Percentiles rank a stretch among this genome's conserved stretches.
These are phyloP conservation scores for Paramuricea clavata DNA, from an alignment of 92 coral and sea anemone species.

Conservation along the genomic window DNA sequence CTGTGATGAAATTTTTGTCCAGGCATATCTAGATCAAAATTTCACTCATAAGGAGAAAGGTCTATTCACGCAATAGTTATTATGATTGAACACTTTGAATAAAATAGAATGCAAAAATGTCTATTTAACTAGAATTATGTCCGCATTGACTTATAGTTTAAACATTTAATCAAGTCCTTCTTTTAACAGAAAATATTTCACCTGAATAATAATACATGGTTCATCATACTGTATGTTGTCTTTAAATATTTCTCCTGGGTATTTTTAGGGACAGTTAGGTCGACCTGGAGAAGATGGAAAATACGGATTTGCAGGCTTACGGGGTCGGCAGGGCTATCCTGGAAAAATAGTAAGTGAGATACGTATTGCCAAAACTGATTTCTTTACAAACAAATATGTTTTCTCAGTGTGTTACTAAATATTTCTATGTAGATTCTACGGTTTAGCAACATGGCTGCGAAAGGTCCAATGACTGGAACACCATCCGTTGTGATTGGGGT, in stretches of 20 bases:
- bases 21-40: no score
- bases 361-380: neutral
- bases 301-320: conserved; percentile 1
- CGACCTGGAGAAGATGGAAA: neutral
- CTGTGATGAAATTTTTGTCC: no score
- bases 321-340: conserved; percentile 5
- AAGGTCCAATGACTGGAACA: conserved; percentile 11
- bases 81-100: no score
- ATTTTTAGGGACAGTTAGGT: neutral
- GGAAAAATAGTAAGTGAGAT: conserved; percentile 10
- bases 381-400: neutral
- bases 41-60: no score
- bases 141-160: no score
- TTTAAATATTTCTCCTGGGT: neutral
- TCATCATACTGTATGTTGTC: no score
- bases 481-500: conserved; percentile 26
- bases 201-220: no score
- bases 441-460: conserved; percentile 4
- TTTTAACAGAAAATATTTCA: no score
- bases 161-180: no score
- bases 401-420: neutral
- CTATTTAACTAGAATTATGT: no score
- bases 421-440: neutral
- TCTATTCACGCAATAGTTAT: no score
- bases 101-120: no score